Conservation (phyloP, 2,797 vertebrate species). For the Sparus aurata region DNA sequence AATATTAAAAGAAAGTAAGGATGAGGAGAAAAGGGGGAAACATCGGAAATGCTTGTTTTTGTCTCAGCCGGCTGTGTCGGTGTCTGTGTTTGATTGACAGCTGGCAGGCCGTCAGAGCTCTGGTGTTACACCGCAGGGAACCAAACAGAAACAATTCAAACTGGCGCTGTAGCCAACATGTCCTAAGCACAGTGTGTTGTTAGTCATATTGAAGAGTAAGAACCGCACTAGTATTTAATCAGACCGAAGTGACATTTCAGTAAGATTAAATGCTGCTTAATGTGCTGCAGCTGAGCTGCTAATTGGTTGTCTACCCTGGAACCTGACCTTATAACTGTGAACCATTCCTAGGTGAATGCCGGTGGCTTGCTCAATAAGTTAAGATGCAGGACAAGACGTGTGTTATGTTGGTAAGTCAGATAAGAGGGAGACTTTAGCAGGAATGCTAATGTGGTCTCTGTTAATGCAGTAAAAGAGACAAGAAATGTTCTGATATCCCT, state of each 20-base stretch:
- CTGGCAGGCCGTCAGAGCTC: not conserved
- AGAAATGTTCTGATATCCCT: too few relatives aligned
- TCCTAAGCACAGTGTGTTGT: not conserved
- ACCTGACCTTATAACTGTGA: not conserved
- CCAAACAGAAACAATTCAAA: not conserved
- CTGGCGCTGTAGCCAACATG: not conserved
- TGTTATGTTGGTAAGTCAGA: not conserved
- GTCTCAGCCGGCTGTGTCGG: not conserved
- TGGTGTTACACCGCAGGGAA: not conserved
- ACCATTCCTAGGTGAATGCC: not conserved
- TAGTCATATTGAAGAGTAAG: not conserved
- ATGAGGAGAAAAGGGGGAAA: not conserved
- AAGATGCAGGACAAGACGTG: not conserved
- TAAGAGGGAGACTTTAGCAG: too few relatives aligned
- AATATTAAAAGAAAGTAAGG: not conserved
- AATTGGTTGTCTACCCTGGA: not conserved
- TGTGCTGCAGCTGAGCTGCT: conserved; percentile 10
- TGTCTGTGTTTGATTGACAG: not conserved
- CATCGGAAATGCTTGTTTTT: not conserved
- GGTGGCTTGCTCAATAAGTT: not conserved
- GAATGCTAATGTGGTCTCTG: not conserved
- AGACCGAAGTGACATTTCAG: not conserved
- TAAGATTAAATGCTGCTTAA: not conserved
- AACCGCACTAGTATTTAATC: not conserved
- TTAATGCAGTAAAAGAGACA: too few relatives aligned